A percentile compares a stretch with the other conserved stretches of the same genome.
Conservation (phyloP, 1,140 invertebrate species). For the Bombus superbus region DNA sequence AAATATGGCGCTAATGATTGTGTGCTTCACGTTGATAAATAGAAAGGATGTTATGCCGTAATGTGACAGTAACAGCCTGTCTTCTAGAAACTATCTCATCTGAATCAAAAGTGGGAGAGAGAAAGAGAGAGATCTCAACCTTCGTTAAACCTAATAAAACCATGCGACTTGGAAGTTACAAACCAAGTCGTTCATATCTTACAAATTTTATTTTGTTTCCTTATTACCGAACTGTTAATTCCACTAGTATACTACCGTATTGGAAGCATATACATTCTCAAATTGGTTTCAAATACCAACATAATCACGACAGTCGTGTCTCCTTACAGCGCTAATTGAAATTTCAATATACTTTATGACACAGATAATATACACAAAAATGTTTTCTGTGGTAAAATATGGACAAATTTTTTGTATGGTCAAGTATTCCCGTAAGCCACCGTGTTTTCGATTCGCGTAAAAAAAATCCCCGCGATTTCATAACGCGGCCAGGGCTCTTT, state of each 20-base stretch:
- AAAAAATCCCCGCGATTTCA: conserved; percentile 56
- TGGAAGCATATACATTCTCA: too few relatives aligned
- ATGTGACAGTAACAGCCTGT: not conserved
- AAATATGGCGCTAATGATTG: not conserved
- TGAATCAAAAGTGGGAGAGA: not conserved
- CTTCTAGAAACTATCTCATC: not conserved
- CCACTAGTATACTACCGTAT: too few relatives aligned
- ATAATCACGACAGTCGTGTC: not conserved
- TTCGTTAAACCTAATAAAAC: not conserved
- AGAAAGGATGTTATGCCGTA: not conserved
- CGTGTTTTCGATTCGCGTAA: not conserved
- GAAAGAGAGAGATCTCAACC: not conserved
- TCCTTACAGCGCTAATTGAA: not conserved
- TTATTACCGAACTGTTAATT: too few relatives aligned
- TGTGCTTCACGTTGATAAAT: not conserved
- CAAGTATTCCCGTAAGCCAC: not conserved
- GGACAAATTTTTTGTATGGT: not conserved
- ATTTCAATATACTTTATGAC: not conserved
- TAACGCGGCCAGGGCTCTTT: conserved; percentile 63
- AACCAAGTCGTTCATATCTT: too few relatives aligned
- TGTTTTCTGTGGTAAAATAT: not conserved
- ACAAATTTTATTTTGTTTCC: too few relatives aligned
- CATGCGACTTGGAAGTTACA: too few relatives aligned
- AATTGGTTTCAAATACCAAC: too few relatives aligned
- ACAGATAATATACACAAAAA: not conserved